phyloP scores from a whole-genome alignment of 2,888 invertebrate species.

The Sminthurinus aureus region DNA sequence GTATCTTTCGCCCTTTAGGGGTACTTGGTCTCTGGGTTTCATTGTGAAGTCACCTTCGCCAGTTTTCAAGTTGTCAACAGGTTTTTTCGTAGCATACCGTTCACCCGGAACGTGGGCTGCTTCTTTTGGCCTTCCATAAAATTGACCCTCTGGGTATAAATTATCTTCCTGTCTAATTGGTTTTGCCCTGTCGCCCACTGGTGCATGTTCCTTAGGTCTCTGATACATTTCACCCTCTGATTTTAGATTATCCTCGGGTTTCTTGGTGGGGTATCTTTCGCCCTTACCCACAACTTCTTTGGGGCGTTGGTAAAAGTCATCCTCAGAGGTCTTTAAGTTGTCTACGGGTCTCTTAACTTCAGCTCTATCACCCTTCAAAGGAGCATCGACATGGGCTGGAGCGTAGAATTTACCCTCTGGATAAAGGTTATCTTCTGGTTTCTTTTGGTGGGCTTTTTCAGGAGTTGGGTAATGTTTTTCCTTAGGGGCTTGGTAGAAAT shows the following conservation, averaged over 20 bases:
- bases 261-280: constrained; percentile 63
- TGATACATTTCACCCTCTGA: constrained; percentile 68
- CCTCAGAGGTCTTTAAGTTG: constrained; percentile 66
- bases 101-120: constrained; percentile 67
- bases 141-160: constrained; percentile 71
- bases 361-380: constrained; percentile 60
- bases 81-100: constrained; percentile 62
- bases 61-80: constrained; percentile 67
- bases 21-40: constrained; percentile 56
- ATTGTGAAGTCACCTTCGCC: constrained; percentile 72
- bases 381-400: constrained; percentile 62
- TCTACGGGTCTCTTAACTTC: constrained; percentile 64
- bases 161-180: constrained; percentile 68
- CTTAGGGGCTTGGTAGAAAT: constrained; percentile 64
- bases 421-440: constrained; percentile 61
- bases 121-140: constrained; percentile 67
- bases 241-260: constrained; percentile 69
- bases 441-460: constrained; percentile 61
- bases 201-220: constrained; percentile 54
- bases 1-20: constrained; percentile 62
- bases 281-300: constrained; percentile 62
- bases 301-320: constrained; percentile 68
- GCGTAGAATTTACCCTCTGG: constrained; percentile 64
- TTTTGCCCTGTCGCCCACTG: constrained; percentile 63
- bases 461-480: constrained; percentile 63